Base-by-base conservation (phyloP, 1,140 invertebrate genomes). In the Drosophila pallidifrons region DNA sequence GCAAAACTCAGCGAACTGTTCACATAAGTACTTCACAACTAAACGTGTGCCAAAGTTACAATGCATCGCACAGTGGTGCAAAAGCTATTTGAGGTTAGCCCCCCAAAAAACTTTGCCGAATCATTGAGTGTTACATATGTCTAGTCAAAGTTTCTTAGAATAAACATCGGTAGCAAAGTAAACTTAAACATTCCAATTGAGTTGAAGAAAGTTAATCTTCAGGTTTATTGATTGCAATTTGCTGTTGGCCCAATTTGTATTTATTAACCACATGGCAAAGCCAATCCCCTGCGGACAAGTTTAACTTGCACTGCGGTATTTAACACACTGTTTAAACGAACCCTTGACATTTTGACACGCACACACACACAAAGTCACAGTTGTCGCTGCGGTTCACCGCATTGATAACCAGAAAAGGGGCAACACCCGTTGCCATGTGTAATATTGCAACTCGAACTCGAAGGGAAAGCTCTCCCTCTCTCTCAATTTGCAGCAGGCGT, bases 401-500 rank as follows among this genome's bases (percentile, higher is more conserved):
- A 60, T 15, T 28, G 46, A 45, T 41, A 43, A 15, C 30, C 47
- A 16, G 38, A 63, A 55, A 43, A 25, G 3, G 41, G 49, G 11
- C 47, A 63, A 63, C 54, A 58, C 51, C 45, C 46, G 70, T 41
- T 65, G 10, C 20, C 70, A 73, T 51, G 63, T 66, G 70, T 35
- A 25, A 32, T 15, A 58, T 11, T 1, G 20, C 38, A 15, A 7
- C 41, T 35, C 52, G 49, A 41, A 20, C 6, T 46, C 13, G 45
- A 41, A 51, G 3, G 20, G 20, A 25, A 25, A 25, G 20, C 20
- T 25, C 3, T 25, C 20, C 20, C 20, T 25, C 45, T 60, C 20
- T 35, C 25, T 30, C 83, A 88, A 83, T 88, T 82, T 72, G 74
- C 80, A 79, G 59, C 72, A 70, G 35, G 83, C 82, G 83, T 87